Percentiles rank a stretch among this genome's conserved stretches.
Evolutionary conservation across 2,113 vertebrate genomes (phyloP).

Genomic region (Mobula hypostoma): DNA sequence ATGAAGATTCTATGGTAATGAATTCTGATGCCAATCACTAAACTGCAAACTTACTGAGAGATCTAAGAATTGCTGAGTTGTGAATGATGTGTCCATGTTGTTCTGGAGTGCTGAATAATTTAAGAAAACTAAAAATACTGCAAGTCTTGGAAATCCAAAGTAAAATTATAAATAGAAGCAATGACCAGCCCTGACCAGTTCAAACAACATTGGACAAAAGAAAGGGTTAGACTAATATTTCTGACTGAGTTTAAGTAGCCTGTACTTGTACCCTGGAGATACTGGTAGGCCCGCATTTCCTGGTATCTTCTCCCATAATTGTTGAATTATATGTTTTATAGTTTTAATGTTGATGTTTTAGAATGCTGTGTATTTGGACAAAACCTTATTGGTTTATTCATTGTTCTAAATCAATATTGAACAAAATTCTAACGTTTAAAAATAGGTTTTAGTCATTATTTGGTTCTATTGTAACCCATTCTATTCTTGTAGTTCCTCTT

Average conservation of each 20-base stretch:
- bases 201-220: not conserved
- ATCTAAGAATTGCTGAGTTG: not conserved
- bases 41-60: not conserved
- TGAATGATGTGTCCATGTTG: not conserved
- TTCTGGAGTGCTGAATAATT: constrained; percentile 25
- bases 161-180: not conserved
- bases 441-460: not conserved
- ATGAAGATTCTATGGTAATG: not conserved
- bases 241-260: not conserved
- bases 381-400: not conserved
- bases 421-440: not conserved
- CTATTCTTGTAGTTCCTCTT: too few species aligned
- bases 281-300: not conserved
- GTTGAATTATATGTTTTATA: not conserved
- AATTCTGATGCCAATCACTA: not conserved
- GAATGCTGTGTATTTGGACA: too few species aligned
- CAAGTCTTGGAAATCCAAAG: not conserved
- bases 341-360: not conserved
- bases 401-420: too few species aligned
- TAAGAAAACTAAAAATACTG: not conserved
- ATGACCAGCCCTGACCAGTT: not conserved
- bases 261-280: not conserved
- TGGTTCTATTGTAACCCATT: too few species aligned
- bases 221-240: not conserved
- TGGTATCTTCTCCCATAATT: not conserved